phyloP scores from a whole-genome alignment of 2,797 vertebrate species.

The Malacoctenus gilli region DNA sequence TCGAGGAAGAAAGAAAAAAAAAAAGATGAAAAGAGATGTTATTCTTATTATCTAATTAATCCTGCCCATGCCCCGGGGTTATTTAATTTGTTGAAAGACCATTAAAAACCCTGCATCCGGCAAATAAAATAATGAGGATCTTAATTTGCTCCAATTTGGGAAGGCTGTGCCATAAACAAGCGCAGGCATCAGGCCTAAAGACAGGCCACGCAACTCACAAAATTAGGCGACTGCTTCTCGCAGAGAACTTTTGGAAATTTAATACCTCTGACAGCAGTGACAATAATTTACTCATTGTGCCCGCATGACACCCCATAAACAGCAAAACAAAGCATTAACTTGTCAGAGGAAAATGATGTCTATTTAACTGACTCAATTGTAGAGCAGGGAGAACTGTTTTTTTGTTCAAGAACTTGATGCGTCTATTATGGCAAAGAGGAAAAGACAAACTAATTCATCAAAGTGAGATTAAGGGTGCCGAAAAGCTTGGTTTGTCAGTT shows the following conservation, averaged over 20 bases:
- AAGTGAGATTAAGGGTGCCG: slow-evolving; percentile 59
- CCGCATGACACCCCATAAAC: slow-evolving; percentile 77
- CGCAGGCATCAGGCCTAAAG: slow-evolving; percentile 69
- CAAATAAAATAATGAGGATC: slow-evolving; percentile 84
- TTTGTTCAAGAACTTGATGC: slow-evolving; percentile 60
- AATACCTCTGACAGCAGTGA: slow-evolving; percentile 74
- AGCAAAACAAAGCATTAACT: slow-evolving; percentile 74
- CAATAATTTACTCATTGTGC: slow-evolving; percentile 77
- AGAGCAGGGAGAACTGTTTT: slow-evolving; percentile 56
- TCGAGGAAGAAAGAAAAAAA: slow-evolving; percentile 46
- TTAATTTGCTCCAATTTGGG: slow-evolving; percentile 82
- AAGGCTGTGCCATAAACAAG: slow-evolving; percentile 76
- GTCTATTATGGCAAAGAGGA: slow-evolving; percentile 50
- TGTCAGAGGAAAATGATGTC: slow-evolving; percentile 75
- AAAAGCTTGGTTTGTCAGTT: slow-evolving; percentile 62
- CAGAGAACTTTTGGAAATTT: slow-evolving; percentile 72
- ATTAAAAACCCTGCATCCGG: slow-evolving; percentile 81
- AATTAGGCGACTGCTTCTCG: slow-evolving; percentile 77
- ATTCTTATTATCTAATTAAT: slow-evolving; percentile 86
- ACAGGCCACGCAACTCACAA: slow-evolving; percentile 67
- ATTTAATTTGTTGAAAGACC: slow-evolving; percentile 85
- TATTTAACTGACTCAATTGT: slow-evolving; percentile 74
- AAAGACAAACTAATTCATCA: slow-evolving; percentile 63
- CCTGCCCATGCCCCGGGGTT: slow-evolving; percentile 78
- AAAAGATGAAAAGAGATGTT: slow-evolving; percentile 79